Percentiles rank a stretch among this genome's conserved stretches.
These are phyloP conservation scores for Schrankia costaestrigalis DNA, from an alignment of 2,888 invertebrate genomes.

Conservation along the genomic window DNA sequence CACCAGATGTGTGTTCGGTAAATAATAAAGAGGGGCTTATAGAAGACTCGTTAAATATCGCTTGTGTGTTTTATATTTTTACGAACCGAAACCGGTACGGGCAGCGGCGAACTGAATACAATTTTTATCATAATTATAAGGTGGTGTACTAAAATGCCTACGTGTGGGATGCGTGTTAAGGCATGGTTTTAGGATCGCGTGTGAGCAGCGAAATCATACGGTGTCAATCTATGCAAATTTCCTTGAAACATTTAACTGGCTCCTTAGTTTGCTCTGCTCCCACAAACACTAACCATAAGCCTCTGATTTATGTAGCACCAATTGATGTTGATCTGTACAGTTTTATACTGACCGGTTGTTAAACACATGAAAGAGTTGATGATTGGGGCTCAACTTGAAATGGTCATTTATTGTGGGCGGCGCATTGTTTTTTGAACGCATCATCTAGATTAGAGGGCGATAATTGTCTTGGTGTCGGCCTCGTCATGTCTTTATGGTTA, in stretches of 20 bases:
- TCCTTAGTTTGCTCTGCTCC: constrained; percentile 60
- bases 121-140: constrained; percentile 56
- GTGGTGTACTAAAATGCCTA: constrained; percentile 41
- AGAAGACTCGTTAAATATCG: constrained; percentile 62
- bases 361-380: constrained; percentile 28
- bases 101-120: constrained; percentile 46
- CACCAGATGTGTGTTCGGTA: constrained; percentile 74
- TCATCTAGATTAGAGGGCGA: constrained; percentile 32
- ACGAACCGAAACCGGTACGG: constrained; percentile 59
- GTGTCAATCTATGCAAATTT: constrained; percentile 79
- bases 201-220: constrained; percentile 60
- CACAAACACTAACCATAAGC: constrained; percentile 56
- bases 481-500: constrained; percentile 21
- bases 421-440: constrained; percentile 32
- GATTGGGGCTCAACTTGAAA: constrained; percentile 38
- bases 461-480: constrained; percentile 28
- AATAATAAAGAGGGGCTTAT: constrained; percentile 65
- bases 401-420: constrained; percentile 46
- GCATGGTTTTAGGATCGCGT: constrained; percentile 47
- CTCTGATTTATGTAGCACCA: constrained; percentile 49
- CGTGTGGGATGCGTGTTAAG: constrained; percentile 40
- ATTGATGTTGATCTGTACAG: constrained; percentile 39
- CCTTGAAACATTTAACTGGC: constrained; percentile 74
- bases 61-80: constrained; percentile 64
- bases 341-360: constrained; percentile 29